phyloP scores from a whole-genome alignment of 2,888 invertebrate species.

The Tetanocera ferruginea region DNA sequence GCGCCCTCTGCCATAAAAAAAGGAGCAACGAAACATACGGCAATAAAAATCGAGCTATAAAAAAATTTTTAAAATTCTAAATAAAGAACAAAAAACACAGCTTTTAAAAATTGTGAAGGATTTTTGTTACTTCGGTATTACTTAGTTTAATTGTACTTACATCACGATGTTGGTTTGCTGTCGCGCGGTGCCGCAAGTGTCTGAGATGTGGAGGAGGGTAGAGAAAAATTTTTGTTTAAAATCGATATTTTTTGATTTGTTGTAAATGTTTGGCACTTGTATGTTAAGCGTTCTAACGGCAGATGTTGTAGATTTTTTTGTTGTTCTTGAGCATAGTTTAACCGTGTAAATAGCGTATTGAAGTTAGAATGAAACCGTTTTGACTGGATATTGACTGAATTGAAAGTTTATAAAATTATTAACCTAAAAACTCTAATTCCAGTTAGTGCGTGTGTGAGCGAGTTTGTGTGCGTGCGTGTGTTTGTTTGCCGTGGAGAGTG shows the following conservation, averaged over 20 bases:
- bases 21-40: background rate
- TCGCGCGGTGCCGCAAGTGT: constrained; percentile 19
- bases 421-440: background rate
- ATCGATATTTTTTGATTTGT: constrained; percentile 32
- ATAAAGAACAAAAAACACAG: background rate
- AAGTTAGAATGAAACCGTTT: no score
- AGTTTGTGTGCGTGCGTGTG: background rate
- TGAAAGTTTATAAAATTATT: background rate
- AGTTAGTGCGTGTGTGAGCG: background rate
- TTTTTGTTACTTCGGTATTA: background rate
- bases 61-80: background rate
- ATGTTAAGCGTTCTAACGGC: background rate
- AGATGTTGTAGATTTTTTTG: background rate
- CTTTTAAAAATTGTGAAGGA: background rate
- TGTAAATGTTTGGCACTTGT: background rate
- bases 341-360: background rate
- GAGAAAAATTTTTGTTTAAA: constrained; percentile 27
- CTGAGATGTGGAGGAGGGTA: constrained; percentile 14
- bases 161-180: constrained; percentile 18
- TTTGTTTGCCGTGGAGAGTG: background rate
- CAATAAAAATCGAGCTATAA: background rate
- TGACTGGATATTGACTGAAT: no score
- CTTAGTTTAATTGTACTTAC: constrained; percentile 14
- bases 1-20: background rate
- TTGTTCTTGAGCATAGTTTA: background rate